Percentiles rank a stretch among this genome's conserved stretches.
Evolutionary conservation across 2,113 vertebrate species (phyloP).

Genomic region (Emydocephalus ijimae): DNA sequence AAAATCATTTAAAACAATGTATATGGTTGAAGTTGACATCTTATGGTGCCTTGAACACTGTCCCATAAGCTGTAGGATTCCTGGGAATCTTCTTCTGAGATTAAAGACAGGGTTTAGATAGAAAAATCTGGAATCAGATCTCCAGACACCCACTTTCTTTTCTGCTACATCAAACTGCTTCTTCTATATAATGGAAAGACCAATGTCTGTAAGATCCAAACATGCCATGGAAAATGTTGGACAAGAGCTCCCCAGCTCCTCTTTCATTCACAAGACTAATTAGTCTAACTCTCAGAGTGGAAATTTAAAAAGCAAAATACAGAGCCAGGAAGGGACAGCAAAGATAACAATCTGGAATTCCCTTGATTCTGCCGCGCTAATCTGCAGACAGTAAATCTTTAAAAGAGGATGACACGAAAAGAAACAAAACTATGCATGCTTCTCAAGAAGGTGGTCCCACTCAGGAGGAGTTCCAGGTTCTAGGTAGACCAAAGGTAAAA

Average conservation of each 20-base stretch:
- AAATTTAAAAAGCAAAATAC: neutral
- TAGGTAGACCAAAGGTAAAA: neutral
- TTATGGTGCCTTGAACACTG: neutral
- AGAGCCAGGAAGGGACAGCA: neutral
- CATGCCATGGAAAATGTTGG: neutral
- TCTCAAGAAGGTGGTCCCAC: neutral
- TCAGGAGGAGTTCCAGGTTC: neutral
- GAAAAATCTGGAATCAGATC: neutral
- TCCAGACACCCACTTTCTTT: neutral
- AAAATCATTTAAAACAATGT: slow-evolving; percentile 33
- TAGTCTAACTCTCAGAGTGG: neutral
- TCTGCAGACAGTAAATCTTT: neutral
- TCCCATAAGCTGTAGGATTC: neutral
- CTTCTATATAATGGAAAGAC: neutral
- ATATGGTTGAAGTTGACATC: neutral
- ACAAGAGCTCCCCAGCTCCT: neutral
- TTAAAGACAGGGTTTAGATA: neutral
- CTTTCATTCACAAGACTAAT: neutral
- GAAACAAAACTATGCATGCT: neutral
- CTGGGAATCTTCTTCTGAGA: neutral
- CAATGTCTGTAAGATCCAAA: neutral
- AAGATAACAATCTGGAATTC: neutral
- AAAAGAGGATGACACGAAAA: neutral
- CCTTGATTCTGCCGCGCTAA: neutral
- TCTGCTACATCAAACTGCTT: neutral